Base-by-base conservation (phyloP, 37 sponge, comb jelly and placozoan genomes). In the Tethya wilhelma region DNA sequence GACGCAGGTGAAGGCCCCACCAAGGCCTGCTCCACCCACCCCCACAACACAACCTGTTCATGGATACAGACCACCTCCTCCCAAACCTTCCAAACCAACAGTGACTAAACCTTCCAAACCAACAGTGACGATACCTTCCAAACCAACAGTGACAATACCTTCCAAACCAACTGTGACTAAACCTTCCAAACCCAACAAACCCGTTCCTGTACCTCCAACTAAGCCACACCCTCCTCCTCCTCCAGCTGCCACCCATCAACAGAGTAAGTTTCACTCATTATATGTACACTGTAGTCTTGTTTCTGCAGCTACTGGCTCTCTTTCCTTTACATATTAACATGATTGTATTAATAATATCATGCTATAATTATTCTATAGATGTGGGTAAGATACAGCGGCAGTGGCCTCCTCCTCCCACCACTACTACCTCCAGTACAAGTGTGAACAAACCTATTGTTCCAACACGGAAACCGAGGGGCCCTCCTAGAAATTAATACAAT, bases 401-500 rank as follows among this genome's bases (percentile, higher is more conserved):
- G 14, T 72, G 73, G 73, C 73, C 73, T 5, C 73, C 73, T 49
- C 55, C 55, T 2, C n/a, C 9, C 14, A 49, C 14, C 53, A 49
- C 14, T 49, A 14, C 53, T 49, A 9, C 53, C 9, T 30, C 6
- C 22, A 42, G 43, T 5, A 8, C 43, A 32, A 41, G 23, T 8
- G n/a, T 69, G 22, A 40, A 69, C 19, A 49, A 46, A 49, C 46
- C 73, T 34, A 38, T 30, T 30, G 55, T 55, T 41, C 73, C 55
- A 25, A 49, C 44, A 39, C 40, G 43, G 71, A 70, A 70, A 43
- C 71, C 71, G 7, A 41, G 40, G 45, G 4, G 19, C 49, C 56
- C 73, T 30, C 34, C 55, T 72, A 29, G 19, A 44, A 45, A 41
- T 12, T 49, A 49, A 49, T 4, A 20, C 9, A 4, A 19, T 5